Base-by-base conservation (phyloP, 2,888 invertebrate species). In the Plusia festucae region DNA sequence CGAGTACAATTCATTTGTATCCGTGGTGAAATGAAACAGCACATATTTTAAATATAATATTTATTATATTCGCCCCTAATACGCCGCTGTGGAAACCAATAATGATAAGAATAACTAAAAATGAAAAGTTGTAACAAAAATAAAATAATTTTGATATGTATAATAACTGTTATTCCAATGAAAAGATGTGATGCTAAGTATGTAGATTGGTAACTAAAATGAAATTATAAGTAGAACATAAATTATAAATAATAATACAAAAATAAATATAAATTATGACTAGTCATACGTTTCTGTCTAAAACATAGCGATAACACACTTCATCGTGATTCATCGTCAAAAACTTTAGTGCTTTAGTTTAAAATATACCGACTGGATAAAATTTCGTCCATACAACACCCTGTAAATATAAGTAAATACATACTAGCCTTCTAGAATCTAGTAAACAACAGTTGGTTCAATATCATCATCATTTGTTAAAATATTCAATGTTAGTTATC, bases 21-120 rank as follows among this genome's bases (percentile, higher is more conserved):
- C 59, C 60, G 63, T 68, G 71, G 61, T 75, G 65, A 85, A 84
- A 84, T 84, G 82, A 84, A 84, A 84, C 84, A 83, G 80, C 78
- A 68, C 63, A 64, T 75, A 73, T 60, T 73, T 78, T 78, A 56
- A 58, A 70, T 70, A 82, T 64, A 59, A 67, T 40, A n/a, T 80
- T 80, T 80, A 82, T 79, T 79, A 40, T 70, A 56, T 73, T 66
- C 71, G 68, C 74, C 77, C 74, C 74, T 72, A 82, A 67, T 60
- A 62, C 65, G 70, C 55, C 68, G 52, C 68, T 76, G 70, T 70
- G 73, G 76, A 79, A 79, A 76, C 68, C 64, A 73, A 68, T 72
- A 59, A 65, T 52, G 61, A 44, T 68, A 73, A 59, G 55, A 68
- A 80, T 61, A 73, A 58, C 52, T 68, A 61, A 63, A 66, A 53